Conservation (phyloP, 2,113 vertebrate species). For the Pyrgilauda ruficollis region DNA sequence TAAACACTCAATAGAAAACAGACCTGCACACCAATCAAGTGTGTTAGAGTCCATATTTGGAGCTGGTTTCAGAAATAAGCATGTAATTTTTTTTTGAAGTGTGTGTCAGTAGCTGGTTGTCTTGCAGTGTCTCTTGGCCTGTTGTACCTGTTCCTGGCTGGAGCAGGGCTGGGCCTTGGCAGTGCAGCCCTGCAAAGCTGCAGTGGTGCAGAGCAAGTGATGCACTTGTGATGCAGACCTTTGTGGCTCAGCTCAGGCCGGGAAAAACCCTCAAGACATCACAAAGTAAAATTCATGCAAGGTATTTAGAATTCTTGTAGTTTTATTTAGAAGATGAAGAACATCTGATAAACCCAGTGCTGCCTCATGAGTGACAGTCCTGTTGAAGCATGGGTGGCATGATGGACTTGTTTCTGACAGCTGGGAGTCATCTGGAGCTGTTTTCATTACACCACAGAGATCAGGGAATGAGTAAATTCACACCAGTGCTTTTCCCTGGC, state of each 20-base stretch:
- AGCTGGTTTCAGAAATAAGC: conserved; percentile 23
- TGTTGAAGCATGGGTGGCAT: not conserved
- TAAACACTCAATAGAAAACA: conserved; percentile 36
- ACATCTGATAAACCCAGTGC: not conserved
- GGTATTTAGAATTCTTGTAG: not conserved
- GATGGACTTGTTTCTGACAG: not conserved
- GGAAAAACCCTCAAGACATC: not conserved
- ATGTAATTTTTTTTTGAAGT: conserved; percentile 24
- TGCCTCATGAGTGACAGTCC: not conserved
- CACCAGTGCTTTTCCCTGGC: not conserved
- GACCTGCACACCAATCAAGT: not conserved
- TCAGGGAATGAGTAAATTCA: not conserved
- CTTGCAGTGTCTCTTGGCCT: not conserved
- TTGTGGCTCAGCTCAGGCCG: not conserved
- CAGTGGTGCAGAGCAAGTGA: not conserved
- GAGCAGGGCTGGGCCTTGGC: not conserved
- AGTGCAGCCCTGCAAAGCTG: not conserved
- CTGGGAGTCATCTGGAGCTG: not conserved
- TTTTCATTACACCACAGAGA: not conserved
- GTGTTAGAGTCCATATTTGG: not conserved
- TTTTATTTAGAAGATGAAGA: not conserved
- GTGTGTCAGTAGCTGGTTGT: conserved; percentile 24
- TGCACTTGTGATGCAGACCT: not conserved
- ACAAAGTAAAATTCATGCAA: not conserved
- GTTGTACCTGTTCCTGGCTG: not conserved